These are phyloP conservation scores for Pipistrellus nathusii DNA, from an alignment of 2,797 vertebrate species.

Conservation along the genomic window DNA sequence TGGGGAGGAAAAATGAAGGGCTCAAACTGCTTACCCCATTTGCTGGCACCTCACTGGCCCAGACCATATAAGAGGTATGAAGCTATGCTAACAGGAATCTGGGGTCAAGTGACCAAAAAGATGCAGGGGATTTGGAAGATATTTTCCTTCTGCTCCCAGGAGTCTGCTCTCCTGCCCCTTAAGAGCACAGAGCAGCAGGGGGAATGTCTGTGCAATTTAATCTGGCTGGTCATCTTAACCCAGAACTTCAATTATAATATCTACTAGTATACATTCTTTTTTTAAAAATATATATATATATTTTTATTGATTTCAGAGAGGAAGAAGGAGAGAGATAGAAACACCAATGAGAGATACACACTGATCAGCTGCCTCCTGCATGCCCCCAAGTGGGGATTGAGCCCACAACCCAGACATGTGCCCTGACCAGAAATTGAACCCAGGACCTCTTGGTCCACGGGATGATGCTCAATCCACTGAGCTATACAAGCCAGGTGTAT, in stretches of 20 bases:
- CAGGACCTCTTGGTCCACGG: too few species aligned
- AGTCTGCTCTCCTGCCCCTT: not conserved
- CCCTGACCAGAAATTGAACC: too few species aligned
- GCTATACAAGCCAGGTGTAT: too few species aligned
- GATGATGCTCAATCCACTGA: too few species aligned
- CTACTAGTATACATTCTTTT: not conserved
- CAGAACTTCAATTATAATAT: not conserved
- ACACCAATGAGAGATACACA: too few species aligned
- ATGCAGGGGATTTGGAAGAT: not conserved
- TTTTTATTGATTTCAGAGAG: too few species aligned
- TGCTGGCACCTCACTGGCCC: not conserved
- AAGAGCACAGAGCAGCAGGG: not conserved
- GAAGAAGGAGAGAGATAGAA: too few species aligned
- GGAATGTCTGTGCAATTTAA: not conserved
- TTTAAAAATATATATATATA: too few species aligned
- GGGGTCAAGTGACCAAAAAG: not conserved
- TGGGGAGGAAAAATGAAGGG: not conserved
- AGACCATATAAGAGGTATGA: not conserved
- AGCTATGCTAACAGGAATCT: not conserved
- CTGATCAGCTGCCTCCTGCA: too few species aligned
- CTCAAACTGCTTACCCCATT: not conserved
- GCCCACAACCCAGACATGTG: too few species aligned
- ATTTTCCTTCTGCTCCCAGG: not conserved
- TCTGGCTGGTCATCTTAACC: not conserved
- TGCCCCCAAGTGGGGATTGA: too few species aligned